These are phyloP conservation scores for Chiropotes sagulatus DNA, from an alignment of 2,797 vertebrate genomes.

Conservation along the genomic window DNA sequence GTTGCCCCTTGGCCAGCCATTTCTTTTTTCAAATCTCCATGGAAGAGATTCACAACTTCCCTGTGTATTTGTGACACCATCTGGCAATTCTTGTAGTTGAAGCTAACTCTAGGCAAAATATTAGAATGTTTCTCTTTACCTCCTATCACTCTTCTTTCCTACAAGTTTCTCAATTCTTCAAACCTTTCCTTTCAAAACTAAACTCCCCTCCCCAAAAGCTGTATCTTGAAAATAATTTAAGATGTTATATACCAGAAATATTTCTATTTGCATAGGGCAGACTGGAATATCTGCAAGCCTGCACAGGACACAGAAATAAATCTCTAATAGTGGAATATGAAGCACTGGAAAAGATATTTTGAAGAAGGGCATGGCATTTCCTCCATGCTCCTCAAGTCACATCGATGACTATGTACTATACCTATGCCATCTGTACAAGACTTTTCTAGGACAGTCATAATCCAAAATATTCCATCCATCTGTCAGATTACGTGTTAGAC, in stretches of 20 bases:
- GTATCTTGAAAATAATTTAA: conserved; percentile 37
- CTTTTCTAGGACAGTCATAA: conserved; percentile 66
- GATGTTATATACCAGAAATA: conserved; percentile 21
- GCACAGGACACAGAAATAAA: conserved; percentile 43
- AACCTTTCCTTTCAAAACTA: conserved; percentile 18
- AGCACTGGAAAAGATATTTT: conserved; percentile 25
- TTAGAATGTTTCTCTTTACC: background rate
- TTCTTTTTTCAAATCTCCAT: background rate
- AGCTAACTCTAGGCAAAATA: background rate
- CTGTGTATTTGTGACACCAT: conserved; percentile 37
- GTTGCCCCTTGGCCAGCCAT: background rate
- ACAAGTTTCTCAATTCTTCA: background rate
- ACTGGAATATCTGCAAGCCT: conserved; percentile 36
- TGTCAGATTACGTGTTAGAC: conserved; percentile 65
- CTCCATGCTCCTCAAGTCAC: conserved; percentile 32
- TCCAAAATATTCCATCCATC: conserved; percentile 73
- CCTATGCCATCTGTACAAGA: conserved; percentile 67
- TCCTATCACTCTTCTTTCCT: background rate
- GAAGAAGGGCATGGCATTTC: conserved; percentile 57
- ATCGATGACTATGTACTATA: conserved; percentile 37
- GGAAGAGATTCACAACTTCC: conserved; percentile 40
- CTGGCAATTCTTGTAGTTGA: conserved; percentile 7
- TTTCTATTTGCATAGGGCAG: conserved; percentile 32
- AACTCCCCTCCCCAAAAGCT: conserved; percentile 13
- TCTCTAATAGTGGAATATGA: conserved; percentile 32